Evolutionary conservation across 2,888 invertebrate genomes (phyloP), one percentile per base, ranked within the genome.

Genomic region (Scelioninae gen. 1): DNA sequence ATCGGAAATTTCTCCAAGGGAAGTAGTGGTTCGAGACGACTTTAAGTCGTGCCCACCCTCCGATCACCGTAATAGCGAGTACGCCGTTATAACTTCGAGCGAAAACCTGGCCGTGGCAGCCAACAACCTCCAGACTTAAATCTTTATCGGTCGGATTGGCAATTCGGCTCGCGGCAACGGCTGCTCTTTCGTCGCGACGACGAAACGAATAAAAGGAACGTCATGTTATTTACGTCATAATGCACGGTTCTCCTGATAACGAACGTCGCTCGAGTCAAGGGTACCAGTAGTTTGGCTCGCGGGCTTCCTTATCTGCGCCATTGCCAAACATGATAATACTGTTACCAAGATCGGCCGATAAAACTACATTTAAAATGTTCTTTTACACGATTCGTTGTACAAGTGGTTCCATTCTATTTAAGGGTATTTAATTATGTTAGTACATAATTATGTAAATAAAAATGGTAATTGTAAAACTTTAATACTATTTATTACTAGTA

Each of bases 121-220:
- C 71, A 83, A 78, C 79, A 69, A 66, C 56, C 72, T 45, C 49
- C 47, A 71, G 84, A 71, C 74, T 76, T 83, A 81, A 81, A 84
- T 84, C 74, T 68, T 78, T 84, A 84, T 84, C 81, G 71, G 77
- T 77, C 66, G 74, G 81, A 84, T 84, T 84, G 84, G 78, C 84
- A 77, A 84, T 84, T 82, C 74, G 69, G 55, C 66, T 65, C 60
- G 69, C 60, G 55, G 72, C 51, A 77, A 53, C 75, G 62, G 69
- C 63, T 81, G 75, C 72, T 66, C 82, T 77, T 65, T 72, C 77
- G 77, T 68, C 60, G 82, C 76, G 68, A 66, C 72, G 65, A 31
- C 56, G 32, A 53, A 77, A 55, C 77, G 77, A 72, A 77, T 58
- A 68, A 82, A 82, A 82, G 75, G 75, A 72, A 66, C 58, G 72